These are phyloP conservation scores for Miichthys miiuy DNA, from an alignment of 2,797 vertebrate species.

Conservation along the genomic window DNA sequence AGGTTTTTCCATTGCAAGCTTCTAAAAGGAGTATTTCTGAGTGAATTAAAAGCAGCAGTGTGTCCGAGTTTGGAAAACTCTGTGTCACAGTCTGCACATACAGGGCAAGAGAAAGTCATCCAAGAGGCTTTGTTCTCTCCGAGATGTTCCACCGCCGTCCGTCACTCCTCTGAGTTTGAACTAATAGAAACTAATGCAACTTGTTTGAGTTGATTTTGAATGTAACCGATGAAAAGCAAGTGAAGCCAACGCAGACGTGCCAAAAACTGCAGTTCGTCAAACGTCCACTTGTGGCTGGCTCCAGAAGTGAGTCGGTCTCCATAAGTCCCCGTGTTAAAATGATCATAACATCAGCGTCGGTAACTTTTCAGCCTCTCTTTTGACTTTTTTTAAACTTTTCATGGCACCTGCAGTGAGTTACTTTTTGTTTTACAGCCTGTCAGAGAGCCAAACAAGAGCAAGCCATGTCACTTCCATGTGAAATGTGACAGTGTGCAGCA, in stretches of 20 bases:
- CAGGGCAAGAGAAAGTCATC: slow-evolving; percentile 4
- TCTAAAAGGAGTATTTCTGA: slow-evolving; percentile 61
- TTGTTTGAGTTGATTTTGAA: background rate
- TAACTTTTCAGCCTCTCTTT: too few relatives aligned
- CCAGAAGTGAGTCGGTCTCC: too few relatives aligned
- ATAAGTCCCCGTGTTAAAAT: too few relatives aligned
- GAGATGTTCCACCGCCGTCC: slow-evolving; percentile 17
- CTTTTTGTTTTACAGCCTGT: background rate
- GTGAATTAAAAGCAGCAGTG: slow-evolving; percentile 74
- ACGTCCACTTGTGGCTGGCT: too few relatives aligned
- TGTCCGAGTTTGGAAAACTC: slow-evolving; percentile 65
- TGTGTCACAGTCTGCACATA: slow-evolving; percentile 42
- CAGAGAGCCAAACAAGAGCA: background rate
- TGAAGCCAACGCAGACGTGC: background rate
- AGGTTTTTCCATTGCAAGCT: slow-evolving; percentile 62
- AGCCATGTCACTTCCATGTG: background rate
- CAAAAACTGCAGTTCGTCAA: background rate
- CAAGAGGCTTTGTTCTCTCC: slow-evolving; percentile 3
- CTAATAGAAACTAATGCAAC: background rate
- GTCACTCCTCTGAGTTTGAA: background rate
- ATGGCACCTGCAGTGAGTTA: background rate
- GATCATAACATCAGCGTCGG: too few relatives aligned
- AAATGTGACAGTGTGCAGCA: slow-evolving; percentile 26
- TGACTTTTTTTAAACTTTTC: background rate
- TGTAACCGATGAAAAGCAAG: too few relatives aligned